Evolutionary conservation across 2,797 vertebrate genomes (phyloP), one percentile per base, ranked within the genome.

Genomic region (Phoebastria nigripes): DNA sequence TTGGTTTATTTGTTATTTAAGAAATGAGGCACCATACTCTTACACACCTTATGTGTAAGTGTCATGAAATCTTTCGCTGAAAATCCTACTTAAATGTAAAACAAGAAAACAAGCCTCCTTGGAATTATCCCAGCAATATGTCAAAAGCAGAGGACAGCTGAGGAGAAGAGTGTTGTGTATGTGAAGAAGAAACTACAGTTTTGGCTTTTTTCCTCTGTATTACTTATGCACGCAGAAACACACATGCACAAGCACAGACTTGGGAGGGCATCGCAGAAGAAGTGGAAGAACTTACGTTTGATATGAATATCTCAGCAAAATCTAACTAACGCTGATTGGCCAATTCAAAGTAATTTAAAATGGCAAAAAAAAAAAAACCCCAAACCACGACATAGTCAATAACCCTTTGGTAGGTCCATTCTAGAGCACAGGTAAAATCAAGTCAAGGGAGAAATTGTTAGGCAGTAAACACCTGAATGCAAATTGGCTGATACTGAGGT

Each of bases 111-210:
- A 83, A 94, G 61, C 8, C 31, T 94, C 28, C 39, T 83, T 96
- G 94, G 93, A 95, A 78, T 12, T 47, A 1, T 74, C 58, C 87
- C 94, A 95, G 58, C 21, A 90, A 83, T 54, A 89, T 83, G 95
- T 92, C 93, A 96, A 79, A 90, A 93, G 41, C 42, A 82, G 61
- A 95, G 90, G 67, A 94, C 61, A 74, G 54, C 67, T 90, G 88
- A 95, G 85, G 70, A 91, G 67, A 93, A 81, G 67, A 39, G 90
- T 90, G 94, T 93, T 96, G 86, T 87, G 67, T 93, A 71, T 74
- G 87, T 85, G 88, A 94, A 89, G 61, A n/a, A 93, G 63, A 82
- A 93, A 54, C 69, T 83, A 63, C 84, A 92, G 37, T 52, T 93
- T 90, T 59, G 55, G 42, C 20, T 87, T 76, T 87, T 77, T 89